Evolutionary conservation across 2,888 invertebrate genomes (phyloP).

Genomic region (Apamea sordens): DNA sequence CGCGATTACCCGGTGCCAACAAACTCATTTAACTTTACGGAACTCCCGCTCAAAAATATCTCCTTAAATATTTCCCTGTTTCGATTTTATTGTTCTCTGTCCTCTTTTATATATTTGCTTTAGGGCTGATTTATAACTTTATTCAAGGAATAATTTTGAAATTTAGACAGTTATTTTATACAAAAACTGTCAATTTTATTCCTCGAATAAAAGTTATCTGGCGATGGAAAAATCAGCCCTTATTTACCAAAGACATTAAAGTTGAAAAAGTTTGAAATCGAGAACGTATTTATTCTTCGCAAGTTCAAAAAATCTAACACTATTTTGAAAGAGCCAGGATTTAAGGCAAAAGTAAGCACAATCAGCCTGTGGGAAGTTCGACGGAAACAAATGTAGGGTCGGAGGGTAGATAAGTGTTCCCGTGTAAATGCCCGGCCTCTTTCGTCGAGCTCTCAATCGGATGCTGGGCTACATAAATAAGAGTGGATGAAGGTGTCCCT

Average conservation of each 20-base stretch:
- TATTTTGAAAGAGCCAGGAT: constrained; percentile 39
- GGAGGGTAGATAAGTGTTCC: constrained; percentile 88
- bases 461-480: constrained; percentile 89
- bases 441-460: constrained; percentile 86
- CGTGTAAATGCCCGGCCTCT: constrained; percentile 83
- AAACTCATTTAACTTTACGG: constrained; percentile 90
- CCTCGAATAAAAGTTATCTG: too few relatives aligned
- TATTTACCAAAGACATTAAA: constrained; percentile 84
- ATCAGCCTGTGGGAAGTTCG: constrained; percentile 80
- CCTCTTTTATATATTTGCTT: constrained; percentile 84
- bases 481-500: constrained; percentile 84
- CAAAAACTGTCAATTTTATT: too few relatives aligned
- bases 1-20: constrained; percentile 83
- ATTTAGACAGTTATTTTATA: too few relatives aligned
- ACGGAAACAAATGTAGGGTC: constrained; percentile 87
- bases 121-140: too few relatives aligned
- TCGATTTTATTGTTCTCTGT: constrained; percentile 86
- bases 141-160: too few relatives aligned
- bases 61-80: constrained; percentile 83
- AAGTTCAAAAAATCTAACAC: constrained; percentile 3
- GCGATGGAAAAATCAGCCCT: constrained; percentile 36
- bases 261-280: constrained; percentile 53
- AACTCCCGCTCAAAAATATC: constrained; percentile 83
- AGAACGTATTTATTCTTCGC: constrained; percentile 14
- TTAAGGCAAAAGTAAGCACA: constrained; percentile 74